Conservation (phyloP, 2,113 vertebrate species). For the Toxotes jaculatrix region DNA sequence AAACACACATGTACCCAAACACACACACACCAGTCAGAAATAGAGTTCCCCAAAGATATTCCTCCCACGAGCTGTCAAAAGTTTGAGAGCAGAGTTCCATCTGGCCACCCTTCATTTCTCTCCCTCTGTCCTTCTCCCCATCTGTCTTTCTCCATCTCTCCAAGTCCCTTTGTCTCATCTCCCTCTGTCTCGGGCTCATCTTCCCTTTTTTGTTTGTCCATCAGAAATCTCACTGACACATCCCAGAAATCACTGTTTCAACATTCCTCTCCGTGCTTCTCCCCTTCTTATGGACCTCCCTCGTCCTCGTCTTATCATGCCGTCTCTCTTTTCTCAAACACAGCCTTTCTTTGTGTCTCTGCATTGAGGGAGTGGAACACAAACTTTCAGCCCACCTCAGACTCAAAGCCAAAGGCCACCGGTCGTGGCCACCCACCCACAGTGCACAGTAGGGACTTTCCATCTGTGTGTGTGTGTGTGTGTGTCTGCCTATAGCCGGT, state of each 20-base stretch:
- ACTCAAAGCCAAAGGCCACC: slow-evolving; percentile 73
- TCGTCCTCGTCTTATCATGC: slow-evolving; percentile 37
- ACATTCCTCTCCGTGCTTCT: background rate
- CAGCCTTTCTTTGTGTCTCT: slow-evolving; percentile 67
- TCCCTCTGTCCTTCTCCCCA: slow-evolving; percentile 41
- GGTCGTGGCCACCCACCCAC: slow-evolving; percentile 53
- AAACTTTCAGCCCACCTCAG: slow-evolving; percentile 75
- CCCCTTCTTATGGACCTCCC: slow-evolving; percentile 12
- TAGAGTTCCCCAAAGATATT: slow-evolving; percentile 54
- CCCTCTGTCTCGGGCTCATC: slow-evolving; percentile 25
- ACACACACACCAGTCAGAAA: slow-evolving; percentile 44
- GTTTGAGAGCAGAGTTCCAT: slow-evolving; percentile 58
- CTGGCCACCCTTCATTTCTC: slow-evolving; percentile 50
- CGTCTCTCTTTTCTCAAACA: slow-evolving; percentile 49
- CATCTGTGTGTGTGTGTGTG: slow-evolving; percentile 16
- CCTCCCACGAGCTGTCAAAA: slow-evolving; percentile 68
- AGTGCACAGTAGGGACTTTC: slow-evolving; percentile 54
- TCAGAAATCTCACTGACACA: slow-evolving; percentile 10
- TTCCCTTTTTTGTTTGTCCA: slow-evolving; percentile 32
- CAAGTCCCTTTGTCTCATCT: slow-evolving; percentile 33
- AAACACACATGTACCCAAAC: slow-evolving; percentile 31
- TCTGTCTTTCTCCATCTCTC: slow-evolving; percentile 58
- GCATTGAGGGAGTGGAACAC: slow-evolving; percentile 58
- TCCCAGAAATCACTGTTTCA: slow-evolving; percentile 32
- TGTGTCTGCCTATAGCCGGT: background rate